Percentiles rank a stretch among this genome's conserved stretches.
These are phyloP conservation scores for Mizuhopecten yessoensis DNA, from an alignment of 1,140 invertebrate genomes.

Conservation along the genomic window DNA sequence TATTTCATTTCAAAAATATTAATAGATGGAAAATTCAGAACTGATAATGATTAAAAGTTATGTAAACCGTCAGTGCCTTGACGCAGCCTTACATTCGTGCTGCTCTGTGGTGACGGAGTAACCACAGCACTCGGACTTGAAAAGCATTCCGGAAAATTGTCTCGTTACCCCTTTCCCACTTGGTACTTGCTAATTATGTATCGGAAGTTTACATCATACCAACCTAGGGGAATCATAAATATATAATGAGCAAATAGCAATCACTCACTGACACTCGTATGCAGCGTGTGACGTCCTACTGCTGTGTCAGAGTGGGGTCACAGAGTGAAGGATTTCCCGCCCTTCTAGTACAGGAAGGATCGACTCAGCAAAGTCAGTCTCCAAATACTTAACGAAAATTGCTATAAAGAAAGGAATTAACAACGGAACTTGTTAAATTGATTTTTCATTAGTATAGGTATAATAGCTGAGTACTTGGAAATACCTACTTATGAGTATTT, in stretches of 20 bases:
- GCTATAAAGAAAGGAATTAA: no score
- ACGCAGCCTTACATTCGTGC: not conserved
- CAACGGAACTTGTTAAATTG: not conserved
- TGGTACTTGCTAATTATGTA: not conserved
- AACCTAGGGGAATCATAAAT: not conserved
- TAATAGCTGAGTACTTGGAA: no score
- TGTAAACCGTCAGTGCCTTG: not conserved
- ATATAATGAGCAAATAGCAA: no score
- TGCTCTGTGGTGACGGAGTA: not conserved
- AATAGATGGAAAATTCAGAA: not conserved
- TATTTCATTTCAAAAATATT: not conserved
- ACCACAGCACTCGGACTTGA: not conserved
- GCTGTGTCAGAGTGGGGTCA: no score
- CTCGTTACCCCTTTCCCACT: not conserved
- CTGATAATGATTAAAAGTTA: not conserved
- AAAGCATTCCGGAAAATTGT: constrained; percentile 19
- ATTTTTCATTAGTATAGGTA: not conserved
- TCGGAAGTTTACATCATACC: not conserved
- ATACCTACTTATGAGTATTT: no score
- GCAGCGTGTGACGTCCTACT: not conserved
- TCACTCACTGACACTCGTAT: not conserved
- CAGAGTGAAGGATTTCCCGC: not conserved
- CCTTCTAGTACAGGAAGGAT: not conserved
- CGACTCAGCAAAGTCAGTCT: not conserved
- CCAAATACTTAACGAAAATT: no score